Evolutionary conservation across 1,140 invertebrate species (phyloP), one percentile per base, ranked within the genome.

Genomic region (Rhizoglyphus robini): DNA sequence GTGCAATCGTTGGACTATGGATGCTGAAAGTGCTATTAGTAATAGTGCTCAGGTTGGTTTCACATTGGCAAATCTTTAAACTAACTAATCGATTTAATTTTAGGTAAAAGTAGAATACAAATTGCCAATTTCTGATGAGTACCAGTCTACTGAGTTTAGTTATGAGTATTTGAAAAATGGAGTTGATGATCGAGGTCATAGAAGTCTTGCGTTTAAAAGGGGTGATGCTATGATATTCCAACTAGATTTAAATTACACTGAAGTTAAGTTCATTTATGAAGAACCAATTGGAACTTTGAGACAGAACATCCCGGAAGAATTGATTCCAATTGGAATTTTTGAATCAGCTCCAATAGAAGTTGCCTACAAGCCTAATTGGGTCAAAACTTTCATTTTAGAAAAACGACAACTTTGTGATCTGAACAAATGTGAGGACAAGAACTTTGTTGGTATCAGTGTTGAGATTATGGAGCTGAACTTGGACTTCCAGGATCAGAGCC

Each of bases 371-470:
- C 41, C 58, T 1, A 60, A 60, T 46, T 60, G 15, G 1, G 58
- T 60, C 11, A 29, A 34, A 2, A 60, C 3, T 27, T 3, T 4
- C 15, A 11, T 46, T 20, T 2, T 60, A 8, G 51, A 32, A 8
- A 8, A 23, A 32, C 51, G 51, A 32, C 23, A 8, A 54, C 20
- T 54, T 11, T 54, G 51, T 32, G 51, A 54, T 23, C n/a, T 29
- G 2, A 3, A 29, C 15, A 34, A 60, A n/a, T 60, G 15, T 27
- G 15, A 60, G 29, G 27, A 15, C 1, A 29, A 60, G 31, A 61
- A 57, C 59, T 63, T 60, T 18, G 25, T 58, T 58, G 65, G 65
- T 58, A 60, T 62, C 54, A 36, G 38, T 48, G 30, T 23, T 1
- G 25, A 31, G 29, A 60, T 68, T 65, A 34, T 38, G 49, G 36